Conservation (phyloP, 2,888 invertebrate genomes). For the Sphaeridia pumilis region DNA sequence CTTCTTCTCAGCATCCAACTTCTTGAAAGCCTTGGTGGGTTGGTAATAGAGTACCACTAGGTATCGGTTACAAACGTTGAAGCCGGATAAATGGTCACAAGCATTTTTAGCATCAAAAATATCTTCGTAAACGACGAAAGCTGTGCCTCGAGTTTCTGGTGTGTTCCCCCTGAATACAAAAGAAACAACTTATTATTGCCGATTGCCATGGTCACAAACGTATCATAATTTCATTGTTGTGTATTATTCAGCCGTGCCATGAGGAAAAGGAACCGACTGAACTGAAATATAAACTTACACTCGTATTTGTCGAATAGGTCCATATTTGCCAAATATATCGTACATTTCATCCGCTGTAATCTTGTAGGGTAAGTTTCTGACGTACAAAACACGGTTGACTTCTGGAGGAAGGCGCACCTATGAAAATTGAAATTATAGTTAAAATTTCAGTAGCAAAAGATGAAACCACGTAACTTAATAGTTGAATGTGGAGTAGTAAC, state of each 20-base stretch:
- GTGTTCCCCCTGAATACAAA: slow-evolving; percentile 72
- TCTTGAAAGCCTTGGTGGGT: slow-evolving; percentile 89
- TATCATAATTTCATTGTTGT: not conserved
- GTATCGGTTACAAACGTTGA: slow-evolving; percentile 97
- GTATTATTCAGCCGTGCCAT: not conserved
- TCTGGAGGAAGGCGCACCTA: slow-evolving; percentile 96
- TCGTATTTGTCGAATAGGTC: slow-evolving; percentile 95
- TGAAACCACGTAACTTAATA: not conserved
- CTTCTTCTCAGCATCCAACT: slow-evolving; percentile 88
- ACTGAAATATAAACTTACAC: slow-evolving; percentile 39
- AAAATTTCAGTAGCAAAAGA: not conserved
- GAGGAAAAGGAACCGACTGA: not conserved
- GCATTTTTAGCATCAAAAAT: slow-evolving; percentile 99
- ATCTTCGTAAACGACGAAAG: slow-evolving; percentile 99
- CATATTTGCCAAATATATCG: slow-evolving; percentile 99
- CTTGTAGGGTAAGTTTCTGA: slow-evolving; percentile 96
- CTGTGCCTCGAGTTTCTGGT: slow-evolving; percentile 94
- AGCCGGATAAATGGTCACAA: slow-evolving; percentile 96
- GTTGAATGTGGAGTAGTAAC: too few relatives aligned
- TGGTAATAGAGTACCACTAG: slow-evolving; percentile 98
- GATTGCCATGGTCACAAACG: not conserved
- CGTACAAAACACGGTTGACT: slow-evolving; percentile 92
- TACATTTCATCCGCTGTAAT: slow-evolving; percentile 99
- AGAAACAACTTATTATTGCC: slow-evolving; percentile 8
- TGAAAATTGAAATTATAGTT: slow-evolving; percentile 35